Percentiles rank a stretch among this genome's conserved stretches.
phyloP scores from a whole-genome alignment of 2,888 invertebrate species.

The Andricus quercusramuli region DNA sequence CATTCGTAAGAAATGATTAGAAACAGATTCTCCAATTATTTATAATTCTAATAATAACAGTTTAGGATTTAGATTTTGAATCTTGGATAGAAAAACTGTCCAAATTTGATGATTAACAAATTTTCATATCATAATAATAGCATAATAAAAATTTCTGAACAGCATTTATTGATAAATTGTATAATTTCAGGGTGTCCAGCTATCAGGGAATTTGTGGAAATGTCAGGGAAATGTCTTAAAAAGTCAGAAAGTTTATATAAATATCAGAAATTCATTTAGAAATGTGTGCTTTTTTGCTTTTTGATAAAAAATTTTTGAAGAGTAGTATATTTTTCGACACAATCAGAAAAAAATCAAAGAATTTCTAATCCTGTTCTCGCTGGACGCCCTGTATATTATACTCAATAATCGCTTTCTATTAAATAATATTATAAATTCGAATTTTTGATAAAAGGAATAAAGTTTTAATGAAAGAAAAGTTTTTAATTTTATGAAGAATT shows the following conservation, averaged over 20 bases:
- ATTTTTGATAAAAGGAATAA: too few species aligned
- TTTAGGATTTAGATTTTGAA: neutral
- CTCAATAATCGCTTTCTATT: too few species aligned
- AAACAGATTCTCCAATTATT: too few species aligned
- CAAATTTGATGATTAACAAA: neutral
- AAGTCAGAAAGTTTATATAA: neutral
- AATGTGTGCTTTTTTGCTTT: neutral
- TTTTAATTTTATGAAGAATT: too few species aligned
- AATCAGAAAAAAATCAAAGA: neutral
- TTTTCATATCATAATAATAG: neutral
- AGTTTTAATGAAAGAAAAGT: too few species aligned
- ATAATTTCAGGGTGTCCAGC: neutral
- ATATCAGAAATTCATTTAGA: neutral
- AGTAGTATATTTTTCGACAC: neutral
- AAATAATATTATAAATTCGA: too few species aligned
- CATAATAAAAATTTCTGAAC: neutral
- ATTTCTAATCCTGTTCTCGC: too few species aligned
- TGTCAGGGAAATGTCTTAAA: neutral
- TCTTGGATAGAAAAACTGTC: neutral
- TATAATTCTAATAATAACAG: too few species aligned
- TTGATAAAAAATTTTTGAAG: neutral
- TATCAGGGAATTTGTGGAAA: neutral
- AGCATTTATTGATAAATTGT: neutral
- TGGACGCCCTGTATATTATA: too few species aligned
- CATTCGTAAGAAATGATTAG: too few species aligned